Conservation (phyloP, 2,888 invertebrate species). For the Cataglyphis livida region DNA sequence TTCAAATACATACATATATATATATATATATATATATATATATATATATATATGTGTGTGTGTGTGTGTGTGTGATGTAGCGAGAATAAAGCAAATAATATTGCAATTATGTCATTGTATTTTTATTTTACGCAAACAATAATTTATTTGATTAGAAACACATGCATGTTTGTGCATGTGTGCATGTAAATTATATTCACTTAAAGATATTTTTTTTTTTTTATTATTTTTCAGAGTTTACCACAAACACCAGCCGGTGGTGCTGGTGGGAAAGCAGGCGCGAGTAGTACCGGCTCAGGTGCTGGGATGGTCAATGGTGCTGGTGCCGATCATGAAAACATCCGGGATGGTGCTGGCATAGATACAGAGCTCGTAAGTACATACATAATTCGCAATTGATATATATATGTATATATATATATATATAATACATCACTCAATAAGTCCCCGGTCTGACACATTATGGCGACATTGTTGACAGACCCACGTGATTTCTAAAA, state of each 20-base stretch:
- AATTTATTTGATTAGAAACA: not conserved
- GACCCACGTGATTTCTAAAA: too few species aligned
- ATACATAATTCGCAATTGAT: constrained; percentile 38
- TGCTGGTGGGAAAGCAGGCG: constrained; percentile 81
- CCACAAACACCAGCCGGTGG: constrained; percentile 87
- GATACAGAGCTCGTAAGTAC: constrained; percentile 84
- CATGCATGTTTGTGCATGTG: too few species aligned
- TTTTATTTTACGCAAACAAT: not conserved
- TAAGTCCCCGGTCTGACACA: too few species aligned
- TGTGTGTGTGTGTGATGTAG: not conserved
- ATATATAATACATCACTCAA: too few species aligned
- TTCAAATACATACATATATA: not conserved
- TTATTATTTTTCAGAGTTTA: constrained; percentile 86
- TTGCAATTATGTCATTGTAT: not conserved
- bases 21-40: too few species aligned
- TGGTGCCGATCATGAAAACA: constrained; percentile 82
- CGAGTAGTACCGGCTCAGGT: constrained; percentile 74
- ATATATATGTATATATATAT: too few species aligned
- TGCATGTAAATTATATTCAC: not conserved
- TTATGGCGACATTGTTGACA: too few species aligned
- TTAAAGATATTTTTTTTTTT: constrained; percentile 31
- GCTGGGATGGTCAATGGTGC: constrained; percentile 83
- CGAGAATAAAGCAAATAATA: not conserved
- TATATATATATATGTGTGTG: too few species aligned
- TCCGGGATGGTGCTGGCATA: constrained; percentile 81